These are phyloP conservation scores for Emys orbicularis DNA, from an alignment of 2,797 vertebrate species.

Conservation along the genomic window DNA sequence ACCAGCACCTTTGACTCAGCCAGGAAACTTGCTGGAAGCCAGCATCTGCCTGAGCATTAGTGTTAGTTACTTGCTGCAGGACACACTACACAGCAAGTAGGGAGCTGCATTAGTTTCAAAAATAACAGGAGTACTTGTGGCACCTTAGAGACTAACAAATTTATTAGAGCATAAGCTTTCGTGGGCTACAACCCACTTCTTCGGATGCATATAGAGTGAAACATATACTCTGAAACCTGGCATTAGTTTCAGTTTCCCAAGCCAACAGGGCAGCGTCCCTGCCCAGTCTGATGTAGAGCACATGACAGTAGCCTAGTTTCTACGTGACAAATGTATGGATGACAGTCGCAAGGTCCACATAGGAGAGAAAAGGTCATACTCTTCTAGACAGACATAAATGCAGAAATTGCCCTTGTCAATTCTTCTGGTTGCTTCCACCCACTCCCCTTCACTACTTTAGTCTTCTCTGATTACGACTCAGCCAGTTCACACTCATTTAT, in stretches of 20 bases:
- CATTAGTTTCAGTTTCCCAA: not conserved
- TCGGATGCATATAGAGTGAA: too few relatives aligned
- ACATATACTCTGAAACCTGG: too few relatives aligned
- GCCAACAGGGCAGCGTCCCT: not conserved
- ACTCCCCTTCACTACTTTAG: slow-evolving; percentile 65
- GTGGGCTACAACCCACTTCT: too few relatives aligned
- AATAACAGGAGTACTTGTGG: too few relatives aligned
- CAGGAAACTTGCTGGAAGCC: not conserved
- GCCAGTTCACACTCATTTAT: slow-evolving; percentile 66
- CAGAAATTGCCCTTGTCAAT: not conserved
- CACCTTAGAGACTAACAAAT: too few relatives aligned
- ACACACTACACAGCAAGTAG: not conserved
- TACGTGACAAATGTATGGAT: not conserved
- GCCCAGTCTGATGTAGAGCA: not conserved
- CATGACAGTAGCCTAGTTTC: not conserved
- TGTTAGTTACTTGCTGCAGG: not conserved
- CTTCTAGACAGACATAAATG: not conserved
- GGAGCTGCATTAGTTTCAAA: not conserved
- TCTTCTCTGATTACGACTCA: slow-evolving; percentile 48
- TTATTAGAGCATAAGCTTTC: too few relatives aligned
- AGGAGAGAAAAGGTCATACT: not conserved
- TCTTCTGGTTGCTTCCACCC: slow-evolving; percentile 14
- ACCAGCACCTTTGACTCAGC: not conserved
- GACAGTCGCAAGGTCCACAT: not conserved
- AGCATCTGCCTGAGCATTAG: not conserved